Conservation (phyloP, 2,113 vertebrate species). For the Archilochus colubris region DNA sequence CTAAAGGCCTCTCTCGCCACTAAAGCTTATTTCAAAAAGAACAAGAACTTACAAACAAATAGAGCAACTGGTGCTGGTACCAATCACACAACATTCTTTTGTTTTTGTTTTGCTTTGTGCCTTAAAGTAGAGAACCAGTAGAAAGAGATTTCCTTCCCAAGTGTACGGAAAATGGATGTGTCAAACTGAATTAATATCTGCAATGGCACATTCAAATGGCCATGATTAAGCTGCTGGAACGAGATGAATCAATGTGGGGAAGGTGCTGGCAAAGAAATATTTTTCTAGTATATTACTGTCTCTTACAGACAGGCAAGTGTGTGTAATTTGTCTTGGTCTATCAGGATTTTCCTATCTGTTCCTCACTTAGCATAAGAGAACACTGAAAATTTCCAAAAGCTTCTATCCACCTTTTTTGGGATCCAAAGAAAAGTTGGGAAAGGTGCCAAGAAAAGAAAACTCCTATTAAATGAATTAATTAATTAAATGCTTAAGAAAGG, state of each 20-base stretch:
- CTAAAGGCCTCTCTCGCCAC: conserved; percentile 33
- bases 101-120: conserved; percentile 21
- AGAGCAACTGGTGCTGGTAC: conserved; percentile 34
- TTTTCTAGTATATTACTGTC: conserved; percentile 52
- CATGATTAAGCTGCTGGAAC: conserved; percentile 62
- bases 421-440: background rate
- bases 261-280: conserved; percentile 58
- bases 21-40: conserved; percentile 37
- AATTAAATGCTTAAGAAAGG: background rate
- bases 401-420: background rate
- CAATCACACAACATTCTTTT: background rate
- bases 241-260: conserved; percentile 49
- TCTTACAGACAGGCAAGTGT: conserved; percentile 41
- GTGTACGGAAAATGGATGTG: conserved; percentile 54
- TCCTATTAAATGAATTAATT: background rate
- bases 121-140: background rate
- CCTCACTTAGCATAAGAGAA: background rate
- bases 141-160: conserved; percentile 50
- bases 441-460: background rate
- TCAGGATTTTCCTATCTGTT: conserved; percentile 45
- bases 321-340: conserved; percentile 40
- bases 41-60: conserved; percentile 34
- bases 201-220: conserved; percentile 58
- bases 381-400: background rate
- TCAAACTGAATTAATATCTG: conserved; percentile 60